Conservation (phyloP, 2,797 vertebrate species). For the Enteromius trimaculatus region DNA sequence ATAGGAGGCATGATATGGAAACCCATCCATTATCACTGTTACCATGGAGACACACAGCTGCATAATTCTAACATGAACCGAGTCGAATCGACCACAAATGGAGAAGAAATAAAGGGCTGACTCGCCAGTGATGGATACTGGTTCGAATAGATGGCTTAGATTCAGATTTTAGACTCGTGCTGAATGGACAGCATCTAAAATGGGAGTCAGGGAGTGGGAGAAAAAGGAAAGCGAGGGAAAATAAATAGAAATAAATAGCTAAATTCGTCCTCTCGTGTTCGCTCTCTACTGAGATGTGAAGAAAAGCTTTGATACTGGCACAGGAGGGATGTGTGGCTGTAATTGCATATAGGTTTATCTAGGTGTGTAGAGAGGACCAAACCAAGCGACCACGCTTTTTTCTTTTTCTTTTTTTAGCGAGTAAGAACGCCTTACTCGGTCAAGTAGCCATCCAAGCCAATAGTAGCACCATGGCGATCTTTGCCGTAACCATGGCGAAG, state of each 20-base stretch:
- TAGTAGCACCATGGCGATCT: conserved; percentile 77
- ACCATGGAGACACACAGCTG: conserved; percentile 54
- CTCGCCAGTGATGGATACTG: conserved; percentile 47
- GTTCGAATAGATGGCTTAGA: conserved; percentile 55
- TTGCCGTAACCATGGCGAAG: conserved; percentile 84
- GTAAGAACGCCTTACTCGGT: conserved; percentile 78
- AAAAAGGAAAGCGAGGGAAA: background rate
- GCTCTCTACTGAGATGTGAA: conserved; percentile 39
- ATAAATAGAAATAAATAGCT: conserved; percentile 51
- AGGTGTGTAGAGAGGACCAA: conserved; percentile 57
- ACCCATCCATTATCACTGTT: conserved; percentile 25
- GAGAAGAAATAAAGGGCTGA: conserved; percentile 34
- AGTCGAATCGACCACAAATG: conserved; percentile 52
- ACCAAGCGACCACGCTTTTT: conserved; percentile 31
- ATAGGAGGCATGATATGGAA: conserved; percentile 53
- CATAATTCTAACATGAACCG: conserved; percentile 54
- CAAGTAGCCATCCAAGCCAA: conserved; percentile 95
- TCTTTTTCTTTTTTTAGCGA: background rate
- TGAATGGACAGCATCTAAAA: conserved; percentile 29
- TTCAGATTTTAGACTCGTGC: conserved; percentile 34
- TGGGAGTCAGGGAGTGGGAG: background rate
- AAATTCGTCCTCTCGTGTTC: conserved; percentile 46
- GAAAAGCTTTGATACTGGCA: conserved; percentile 45
- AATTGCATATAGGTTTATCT: conserved; percentile 64
- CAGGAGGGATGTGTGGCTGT: conserved; percentile 52